These are phyloP conservation scores for Pachypanchax playfairii DNA, from an alignment of 2,113 vertebrate genomes.

Conservation along the genomic window DNA sequence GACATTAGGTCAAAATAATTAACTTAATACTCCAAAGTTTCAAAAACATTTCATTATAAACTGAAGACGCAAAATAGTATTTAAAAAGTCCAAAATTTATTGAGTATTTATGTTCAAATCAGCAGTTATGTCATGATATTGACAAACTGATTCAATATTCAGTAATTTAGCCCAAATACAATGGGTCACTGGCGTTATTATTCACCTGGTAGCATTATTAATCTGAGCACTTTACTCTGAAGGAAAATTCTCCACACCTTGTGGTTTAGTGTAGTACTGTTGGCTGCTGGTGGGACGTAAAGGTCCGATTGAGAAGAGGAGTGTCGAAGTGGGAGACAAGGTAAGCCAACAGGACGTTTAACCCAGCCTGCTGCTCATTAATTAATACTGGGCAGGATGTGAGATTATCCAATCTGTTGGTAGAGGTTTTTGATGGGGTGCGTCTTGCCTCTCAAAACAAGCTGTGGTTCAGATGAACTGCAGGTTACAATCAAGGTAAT, in stretches of 20 bases:
- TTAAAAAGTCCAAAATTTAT: constrained; percentile 15
- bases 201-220: not conserved
- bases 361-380: not conserved
- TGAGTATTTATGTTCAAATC: not conserved
- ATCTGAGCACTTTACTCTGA: constrained; percentile 5
- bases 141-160: not conserved
- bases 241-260: constrained; percentile 23
- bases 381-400: not conserved
- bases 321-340: constrained; percentile 55
- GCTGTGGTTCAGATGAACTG: not conserved
- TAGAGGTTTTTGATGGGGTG: not conserved
- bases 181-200: not conserved
- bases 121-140: too few species aligned
- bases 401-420: not conserved
- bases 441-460: not conserved
- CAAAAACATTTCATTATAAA: too few species aligned
- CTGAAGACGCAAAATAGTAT: too few species aligned
- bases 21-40: too few species aligned
- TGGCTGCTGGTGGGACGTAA: constrained; percentile 50
- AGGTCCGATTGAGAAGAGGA: constrained; percentile 40
- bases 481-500: not conserved
- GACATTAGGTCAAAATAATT: too few species aligned
- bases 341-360: constrained; percentile 54
- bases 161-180: constrained; percentile 9
- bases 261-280: constrained; percentile 31